A percentile compares a stretch with the other conserved stretches of the same genome.
Evolutionary conservation across 1,140 invertebrate genomes (phyloP).

Genomic region (Ylistrum balloti): DNA sequence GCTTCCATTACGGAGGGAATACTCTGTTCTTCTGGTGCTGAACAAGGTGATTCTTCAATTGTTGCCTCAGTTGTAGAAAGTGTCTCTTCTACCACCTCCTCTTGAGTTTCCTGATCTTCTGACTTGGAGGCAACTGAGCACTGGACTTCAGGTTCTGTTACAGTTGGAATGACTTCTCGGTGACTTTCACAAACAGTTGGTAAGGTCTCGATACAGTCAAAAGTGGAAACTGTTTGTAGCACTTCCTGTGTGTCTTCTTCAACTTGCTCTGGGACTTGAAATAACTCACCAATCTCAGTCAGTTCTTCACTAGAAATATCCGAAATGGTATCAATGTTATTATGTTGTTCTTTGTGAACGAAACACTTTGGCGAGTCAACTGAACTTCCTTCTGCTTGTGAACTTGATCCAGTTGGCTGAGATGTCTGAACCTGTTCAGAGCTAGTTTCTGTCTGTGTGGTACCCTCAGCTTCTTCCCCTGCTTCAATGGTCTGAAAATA

Average conservation of each 20-base stretch:
- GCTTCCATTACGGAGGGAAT: neutral
- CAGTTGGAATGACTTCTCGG: neutral
- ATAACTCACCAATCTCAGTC: neutral
- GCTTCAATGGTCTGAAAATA: slow-evolving; percentile 63
- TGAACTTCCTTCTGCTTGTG: neutral
- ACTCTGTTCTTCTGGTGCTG: neutral
- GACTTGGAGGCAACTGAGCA: neutral
- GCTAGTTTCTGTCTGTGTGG: neutral
- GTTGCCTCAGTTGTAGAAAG: neutral
- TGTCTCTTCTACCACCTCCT: neutral
- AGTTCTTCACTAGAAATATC: slow-evolving; percentile 19
- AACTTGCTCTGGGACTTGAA: neutral
- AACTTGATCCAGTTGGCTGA: neutral
- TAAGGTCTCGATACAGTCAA: neutral
- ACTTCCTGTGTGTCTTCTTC: neutral
- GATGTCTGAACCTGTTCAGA: slow-evolving; percentile 47
- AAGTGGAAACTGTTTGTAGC: neutral
- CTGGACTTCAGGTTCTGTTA: slow-evolving; percentile 6
- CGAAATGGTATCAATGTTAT: neutral
- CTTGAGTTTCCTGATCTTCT: neutral
- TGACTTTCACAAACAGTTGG: slow-evolving; percentile 10
- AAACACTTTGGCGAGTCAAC: slow-evolving; percentile 5
- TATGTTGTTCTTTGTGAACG: neutral
- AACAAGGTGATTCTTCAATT: neutral
- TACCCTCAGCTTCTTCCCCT: slow-evolving; percentile 56